These are phyloP conservation scores for Bombyx mori DNA, from an alignment of 1,140 invertebrate genomes.

Conservation along the genomic window DNA sequence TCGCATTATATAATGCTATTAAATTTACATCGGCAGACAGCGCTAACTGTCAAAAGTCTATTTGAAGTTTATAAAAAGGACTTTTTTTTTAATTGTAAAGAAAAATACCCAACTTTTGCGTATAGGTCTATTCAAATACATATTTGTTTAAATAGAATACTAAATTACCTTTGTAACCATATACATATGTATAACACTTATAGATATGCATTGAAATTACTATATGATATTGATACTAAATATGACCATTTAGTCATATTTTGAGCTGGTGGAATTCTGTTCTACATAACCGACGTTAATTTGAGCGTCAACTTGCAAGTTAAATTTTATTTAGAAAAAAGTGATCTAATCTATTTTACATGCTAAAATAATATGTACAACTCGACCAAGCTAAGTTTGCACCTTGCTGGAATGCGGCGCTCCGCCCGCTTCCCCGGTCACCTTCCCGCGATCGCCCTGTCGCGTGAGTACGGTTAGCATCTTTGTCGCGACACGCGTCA, in stretches of 20 bases:
- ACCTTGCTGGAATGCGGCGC: too few relatives aligned
- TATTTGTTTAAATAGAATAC: neutral
- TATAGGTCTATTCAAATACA: neutral
- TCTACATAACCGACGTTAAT: conserved; percentile 1
- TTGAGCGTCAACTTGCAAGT: conserved; percentile 4
- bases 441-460: too few relatives aligned
- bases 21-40: neutral
- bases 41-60: neutral
- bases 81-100: neutral
- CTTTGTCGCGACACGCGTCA: too few relatives aligned
- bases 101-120: neutral
- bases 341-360: conserved; percentile 1
- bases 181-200: neutral
- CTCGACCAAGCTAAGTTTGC: too few relatives aligned
- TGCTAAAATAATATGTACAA: neutral
- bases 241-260: too few relatives aligned
- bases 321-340: neutral
- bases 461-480: too few relatives aligned
- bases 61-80: neutral
- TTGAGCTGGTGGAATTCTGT: neutral
- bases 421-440: too few relatives aligned
- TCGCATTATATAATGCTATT: neutral
- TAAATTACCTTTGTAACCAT: neutral
- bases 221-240: neutral
- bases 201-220: neutral